Evolutionary conservation across 2,797 vertebrate species (phyloP).

Genomic region (Apogon talboti): DNA sequence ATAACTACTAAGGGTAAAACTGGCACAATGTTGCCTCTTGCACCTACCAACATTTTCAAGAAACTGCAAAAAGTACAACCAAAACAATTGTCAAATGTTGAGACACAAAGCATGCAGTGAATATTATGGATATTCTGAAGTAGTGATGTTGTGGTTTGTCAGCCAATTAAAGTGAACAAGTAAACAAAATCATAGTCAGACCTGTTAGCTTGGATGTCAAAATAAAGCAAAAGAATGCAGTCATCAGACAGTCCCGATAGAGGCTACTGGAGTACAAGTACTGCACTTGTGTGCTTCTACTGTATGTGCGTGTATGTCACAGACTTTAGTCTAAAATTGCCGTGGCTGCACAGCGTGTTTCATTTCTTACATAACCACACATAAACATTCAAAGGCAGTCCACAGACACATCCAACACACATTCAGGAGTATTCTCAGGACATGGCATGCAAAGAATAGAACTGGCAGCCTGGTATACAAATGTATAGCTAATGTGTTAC

Average conservation of each 20-base stretch:
- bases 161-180: conserved; percentile 31
- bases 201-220: conserved; percentile 39
- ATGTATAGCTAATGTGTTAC: neutral
- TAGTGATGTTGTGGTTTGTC: conserved; percentile 28
- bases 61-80: too few relatives aligned
- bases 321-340: conserved; percentile 30
- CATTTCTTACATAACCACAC: conserved; percentile 47
- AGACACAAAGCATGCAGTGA: neutral
- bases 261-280: conserved; percentile 19
- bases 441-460: conserved; percentile 4
- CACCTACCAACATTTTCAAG: too few relatives aligned
- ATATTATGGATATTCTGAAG: conserved; percentile 19
- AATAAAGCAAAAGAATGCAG: conserved; percentile 28
- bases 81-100: neutral
- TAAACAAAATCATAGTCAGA: conserved; percentile 26
- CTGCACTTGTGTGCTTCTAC: conserved; percentile 15
- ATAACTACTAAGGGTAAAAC: too few relatives aligned
- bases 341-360: conserved; percentile 20
- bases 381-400: conserved; percentile 41
- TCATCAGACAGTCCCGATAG: conserved; percentile 26
- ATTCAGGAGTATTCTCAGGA: conserved; percentile 20
- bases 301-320: conserved; percentile 19
- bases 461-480: neutral
- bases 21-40: too few relatives aligned
- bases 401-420: conserved; percentile 17